phyloP scores from a whole-genome alignment of 1,140 invertebrate genomes.

The Drosophila sp. region DNA sequence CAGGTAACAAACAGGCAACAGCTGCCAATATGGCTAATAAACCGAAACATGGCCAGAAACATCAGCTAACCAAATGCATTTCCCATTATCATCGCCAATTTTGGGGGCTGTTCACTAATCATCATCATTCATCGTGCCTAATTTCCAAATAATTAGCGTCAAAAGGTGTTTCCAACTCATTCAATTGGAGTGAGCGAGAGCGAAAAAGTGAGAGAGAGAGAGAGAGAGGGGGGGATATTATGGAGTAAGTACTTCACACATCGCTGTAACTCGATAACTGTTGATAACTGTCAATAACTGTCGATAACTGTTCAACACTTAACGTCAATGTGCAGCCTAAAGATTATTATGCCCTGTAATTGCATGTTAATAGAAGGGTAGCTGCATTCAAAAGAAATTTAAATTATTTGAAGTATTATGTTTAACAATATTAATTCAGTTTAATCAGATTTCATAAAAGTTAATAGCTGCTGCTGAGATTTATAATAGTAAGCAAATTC shows the following conservation, averaged over 20 bases:
- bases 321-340: no score
- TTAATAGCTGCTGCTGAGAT: no score
- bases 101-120: not conserved
- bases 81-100: conserved; percentile 8
- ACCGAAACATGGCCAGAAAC: conserved; percentile 2
- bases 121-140: conserved; percentile 38
- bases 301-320: no score
- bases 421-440: no score
- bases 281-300: not conserved
- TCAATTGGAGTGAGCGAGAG: not conserved
- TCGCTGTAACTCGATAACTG: not conserved
- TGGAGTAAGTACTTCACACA: no score
- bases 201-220: not conserved
- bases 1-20: no score
- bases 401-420: no score
- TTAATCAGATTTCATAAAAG: no score
- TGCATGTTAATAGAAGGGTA: no score
- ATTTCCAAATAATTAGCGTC: conserved; percentile 51
- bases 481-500: no score
- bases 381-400: no score
- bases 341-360: no score
- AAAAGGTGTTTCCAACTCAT: not conserved
- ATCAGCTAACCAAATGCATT: conserved; percentile 20
- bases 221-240: not conserved
- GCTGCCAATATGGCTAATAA: conserved; percentile 25